These are phyloP conservation scores for Nudaria mundana DNA, from an alignment of 2,888 invertebrate species.

Conservation along the genomic window DNA sequence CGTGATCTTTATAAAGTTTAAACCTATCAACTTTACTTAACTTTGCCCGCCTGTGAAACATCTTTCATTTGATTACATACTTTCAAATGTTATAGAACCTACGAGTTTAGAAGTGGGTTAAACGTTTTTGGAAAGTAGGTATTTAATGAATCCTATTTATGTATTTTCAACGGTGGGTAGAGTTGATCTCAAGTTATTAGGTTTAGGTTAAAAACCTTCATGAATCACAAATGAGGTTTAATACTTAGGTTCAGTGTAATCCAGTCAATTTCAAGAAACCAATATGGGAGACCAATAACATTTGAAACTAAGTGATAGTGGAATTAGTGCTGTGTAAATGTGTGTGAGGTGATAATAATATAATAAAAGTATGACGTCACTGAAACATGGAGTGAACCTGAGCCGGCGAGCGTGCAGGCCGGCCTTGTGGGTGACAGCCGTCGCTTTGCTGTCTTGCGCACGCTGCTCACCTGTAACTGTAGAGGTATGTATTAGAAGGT, in stretches of 20 bases:
- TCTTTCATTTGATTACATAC: no score
- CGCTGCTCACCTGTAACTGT: slow-evolving; percentile 53
- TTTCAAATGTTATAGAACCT: no score
- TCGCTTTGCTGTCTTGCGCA: slow-evolving; percentile 47
- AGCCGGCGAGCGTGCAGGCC: slow-evolving; percentile 86
- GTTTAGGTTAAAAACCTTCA: no score
- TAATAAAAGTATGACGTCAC: slow-evolving; percentile 70
- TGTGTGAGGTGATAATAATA: slow-evolving; percentile 45
- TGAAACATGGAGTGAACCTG: slow-evolving; percentile 86
- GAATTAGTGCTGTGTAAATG: slow-evolving; percentile 34
- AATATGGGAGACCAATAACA: slow-evolving; percentile 14
- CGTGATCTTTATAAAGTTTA: no score
- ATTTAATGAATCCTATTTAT: no score
- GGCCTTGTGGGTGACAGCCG: slow-evolving; percentile 34
- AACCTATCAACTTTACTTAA: no score
- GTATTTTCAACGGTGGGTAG: no score
- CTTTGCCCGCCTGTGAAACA: no score
- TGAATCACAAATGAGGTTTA: no score
- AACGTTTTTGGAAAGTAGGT: no score
- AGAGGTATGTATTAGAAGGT: slow-evolving; percentile 69
- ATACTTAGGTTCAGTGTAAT: not conserved
- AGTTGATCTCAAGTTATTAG: no score
- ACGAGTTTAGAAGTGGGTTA: no score
- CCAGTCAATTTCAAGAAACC: slow-evolving; percentile 1
- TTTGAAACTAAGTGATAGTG: slow-evolving; percentile 10